Conservation (phyloP, 1,140 invertebrate species). For the Andricus grossulariae region DNA sequence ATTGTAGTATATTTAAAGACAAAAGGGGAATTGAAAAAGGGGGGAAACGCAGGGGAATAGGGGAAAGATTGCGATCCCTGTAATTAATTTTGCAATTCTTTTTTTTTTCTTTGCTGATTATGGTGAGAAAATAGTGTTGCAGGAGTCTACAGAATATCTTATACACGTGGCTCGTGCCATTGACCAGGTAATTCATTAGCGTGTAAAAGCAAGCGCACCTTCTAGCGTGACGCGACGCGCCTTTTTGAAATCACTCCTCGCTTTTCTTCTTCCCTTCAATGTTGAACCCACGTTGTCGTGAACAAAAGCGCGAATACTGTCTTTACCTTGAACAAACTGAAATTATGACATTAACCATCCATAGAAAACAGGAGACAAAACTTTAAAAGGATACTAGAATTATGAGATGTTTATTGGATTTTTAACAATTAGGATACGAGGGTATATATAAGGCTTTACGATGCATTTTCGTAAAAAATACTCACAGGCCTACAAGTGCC, state of each 20-base stretch:
- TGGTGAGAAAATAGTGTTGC: slow-evolving; percentile 30
- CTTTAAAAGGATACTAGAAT: no score
- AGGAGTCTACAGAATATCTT: slow-evolving; percentile 30
- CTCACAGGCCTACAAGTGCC: no score
- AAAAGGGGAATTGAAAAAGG: no score
- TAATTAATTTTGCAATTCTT: slow-evolving; percentile 1
- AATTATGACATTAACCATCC: no score
- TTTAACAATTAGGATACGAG: no score
- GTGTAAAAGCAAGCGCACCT: slow-evolving; percentile 60
- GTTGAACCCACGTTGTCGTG: background rate
- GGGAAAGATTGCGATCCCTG: no score
- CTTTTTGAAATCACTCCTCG: slow-evolving; percentile 49
- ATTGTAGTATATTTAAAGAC: no score
- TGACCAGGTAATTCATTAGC: slow-evolving; percentile 70
- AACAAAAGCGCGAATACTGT: slow-evolving; percentile 8
- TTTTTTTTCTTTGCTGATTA: background rate
- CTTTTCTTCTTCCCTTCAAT: slow-evolving; percentile 45
- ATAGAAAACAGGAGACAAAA: no score
- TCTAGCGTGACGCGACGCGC: slow-evolving; percentile 51
- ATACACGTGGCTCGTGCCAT: slow-evolving; percentile 63
- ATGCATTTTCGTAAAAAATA: no score
- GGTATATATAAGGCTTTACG: no score
- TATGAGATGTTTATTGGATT: no score
- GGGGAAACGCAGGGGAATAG: no score
- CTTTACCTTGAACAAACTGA: background rate